phyloP scores from a whole-genome alignment of 1,140 invertebrate species.

The Octopus sinensis region DNA sequence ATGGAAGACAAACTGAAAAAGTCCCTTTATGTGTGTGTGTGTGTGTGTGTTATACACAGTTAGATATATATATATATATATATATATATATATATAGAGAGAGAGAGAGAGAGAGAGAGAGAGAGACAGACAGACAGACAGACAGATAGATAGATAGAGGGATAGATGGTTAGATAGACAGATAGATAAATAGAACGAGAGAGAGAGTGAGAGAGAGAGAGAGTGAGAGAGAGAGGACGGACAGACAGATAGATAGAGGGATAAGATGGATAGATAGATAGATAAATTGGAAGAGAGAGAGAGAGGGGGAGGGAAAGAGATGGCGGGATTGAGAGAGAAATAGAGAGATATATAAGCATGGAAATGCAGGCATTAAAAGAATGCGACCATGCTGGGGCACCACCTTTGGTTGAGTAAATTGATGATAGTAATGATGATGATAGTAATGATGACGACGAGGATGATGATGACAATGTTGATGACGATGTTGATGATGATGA shows the following conservation, averaged over 20 bases:
- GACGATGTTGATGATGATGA: too few relatives aligned
- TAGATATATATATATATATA: background rate
- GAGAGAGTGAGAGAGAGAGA: constrained; percentile 14
- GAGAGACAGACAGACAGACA: background rate
- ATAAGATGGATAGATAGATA: background rate
- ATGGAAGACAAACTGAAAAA: too few relatives aligned
- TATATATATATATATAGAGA: constrained; percentile 4
- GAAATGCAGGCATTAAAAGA: too few relatives aligned
- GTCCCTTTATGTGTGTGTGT: background rate
- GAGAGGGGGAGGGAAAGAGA: constrained; percentile 18
- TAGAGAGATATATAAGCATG: too few relatives aligned
- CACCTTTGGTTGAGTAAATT: too few relatives aligned
- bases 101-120: constrained; percentile 6
- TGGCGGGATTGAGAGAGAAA: background rate
- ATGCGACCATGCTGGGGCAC: too few relatives aligned
- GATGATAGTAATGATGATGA: too few relatives aligned
- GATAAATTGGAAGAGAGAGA: constrained; percentile 10
- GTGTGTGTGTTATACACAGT: background rate
- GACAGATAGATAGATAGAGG: background rate
- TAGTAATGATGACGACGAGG: too few relatives aligned
- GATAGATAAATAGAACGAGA: background rate
- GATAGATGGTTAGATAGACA: background rate
- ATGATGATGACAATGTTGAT: too few relatives aligned
- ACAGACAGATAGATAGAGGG: constrained; percentile 15
- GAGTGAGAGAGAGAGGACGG: constrained; percentile 20